Evolutionary conservation across 2,797 vertebrate genomes (phyloP).

Genomic region (Phalloptychus januarius): DNA sequence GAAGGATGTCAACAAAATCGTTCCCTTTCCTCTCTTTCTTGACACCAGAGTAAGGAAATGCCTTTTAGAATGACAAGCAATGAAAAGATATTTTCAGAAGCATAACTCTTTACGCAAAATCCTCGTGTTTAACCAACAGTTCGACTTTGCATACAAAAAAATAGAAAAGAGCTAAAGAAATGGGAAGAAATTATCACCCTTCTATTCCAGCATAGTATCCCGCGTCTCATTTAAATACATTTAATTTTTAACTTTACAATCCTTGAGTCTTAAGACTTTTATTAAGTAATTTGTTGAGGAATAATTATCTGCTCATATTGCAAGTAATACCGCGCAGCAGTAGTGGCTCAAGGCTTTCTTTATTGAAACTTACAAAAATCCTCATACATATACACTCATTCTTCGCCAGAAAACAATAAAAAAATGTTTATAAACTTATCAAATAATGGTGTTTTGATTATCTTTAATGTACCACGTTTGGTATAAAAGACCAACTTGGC

Average conservation of each 20-base stretch:
- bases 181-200: not conserved
- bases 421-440: no score
- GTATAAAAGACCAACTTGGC: not conserved
- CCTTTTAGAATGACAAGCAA: constrained; percentile 17
- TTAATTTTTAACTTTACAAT: not conserved
- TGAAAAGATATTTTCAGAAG: not conserved
- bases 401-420: no score
- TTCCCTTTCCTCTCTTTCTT: constrained; percentile 18
- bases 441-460: not conserved
- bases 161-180: not conserved
- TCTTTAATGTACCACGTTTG: not conserved
- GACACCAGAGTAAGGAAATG: constrained; percentile 7
- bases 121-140: not conserved
- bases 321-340: not conserved
- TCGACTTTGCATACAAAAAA: not conserved
- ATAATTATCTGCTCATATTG: not conserved
- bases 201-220: not conserved
- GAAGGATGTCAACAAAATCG: constrained; percentile 45
- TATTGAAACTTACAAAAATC: no score
- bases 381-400: no score
- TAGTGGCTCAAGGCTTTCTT: no score
- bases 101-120: not conserved
- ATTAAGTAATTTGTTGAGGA: not conserved
- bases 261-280: not conserved
- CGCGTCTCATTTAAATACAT: not conserved